Conservation (phyloP, 2,888 invertebrate genomes). For the Smittia aterrima region DNA sequence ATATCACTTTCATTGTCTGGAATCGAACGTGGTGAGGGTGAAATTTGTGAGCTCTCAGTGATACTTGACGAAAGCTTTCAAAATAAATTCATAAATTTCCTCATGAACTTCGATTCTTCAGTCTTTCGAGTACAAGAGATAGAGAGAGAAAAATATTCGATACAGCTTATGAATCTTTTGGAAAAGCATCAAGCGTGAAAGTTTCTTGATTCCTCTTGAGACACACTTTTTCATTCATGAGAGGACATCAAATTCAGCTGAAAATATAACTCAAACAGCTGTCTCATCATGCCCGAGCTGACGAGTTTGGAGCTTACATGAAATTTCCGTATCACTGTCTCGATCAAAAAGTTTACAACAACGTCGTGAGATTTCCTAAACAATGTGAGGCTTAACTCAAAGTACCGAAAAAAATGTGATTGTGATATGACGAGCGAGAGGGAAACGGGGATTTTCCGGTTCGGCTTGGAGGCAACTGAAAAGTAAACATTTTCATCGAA, state of each 20-base stretch:
- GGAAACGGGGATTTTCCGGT: not conserved
- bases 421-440: not conserved
- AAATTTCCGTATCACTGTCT: constrained; percentile 10
- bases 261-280: not conserved
- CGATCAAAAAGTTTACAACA: constrained; percentile 2
- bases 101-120: not conserved
- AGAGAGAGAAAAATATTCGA: not conserved
- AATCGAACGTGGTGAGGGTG: not conserved
- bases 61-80: not conserved
- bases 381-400: not conserved
- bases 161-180: not conserved
- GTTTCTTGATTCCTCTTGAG: not conserved
- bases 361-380: constrained; percentile 6
- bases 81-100: not conserved
- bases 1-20: not conserved
- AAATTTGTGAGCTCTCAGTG: not conserved
- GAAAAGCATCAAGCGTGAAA: not conserved
- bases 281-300: not conserved
- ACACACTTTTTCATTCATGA: not conserved
- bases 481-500: constrained; percentile 2
- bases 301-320: not conserved
- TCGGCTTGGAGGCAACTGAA: not conserved
- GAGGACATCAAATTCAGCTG: constrained; percentile 3
- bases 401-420: not conserved
- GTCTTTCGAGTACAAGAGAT: too few species aligned